These are phyloP conservation scores for Harmothoe impar DNA, from an alignment of 2,888 invertebrate genomes.

Conservation along the genomic window DNA sequence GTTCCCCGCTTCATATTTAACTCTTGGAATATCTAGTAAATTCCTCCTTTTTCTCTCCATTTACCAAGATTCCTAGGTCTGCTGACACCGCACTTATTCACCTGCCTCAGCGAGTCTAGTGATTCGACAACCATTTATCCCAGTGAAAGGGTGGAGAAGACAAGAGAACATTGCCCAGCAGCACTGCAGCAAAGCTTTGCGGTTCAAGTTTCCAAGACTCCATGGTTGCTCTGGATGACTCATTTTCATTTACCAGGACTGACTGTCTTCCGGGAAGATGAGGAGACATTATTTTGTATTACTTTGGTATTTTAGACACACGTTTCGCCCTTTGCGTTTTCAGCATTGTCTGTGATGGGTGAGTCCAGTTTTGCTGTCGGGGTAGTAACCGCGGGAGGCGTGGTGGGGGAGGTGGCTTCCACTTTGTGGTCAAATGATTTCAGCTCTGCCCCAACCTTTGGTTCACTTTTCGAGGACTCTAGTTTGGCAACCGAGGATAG, in stretches of 20 bases:
- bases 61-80: slow-evolving; percentile 52
- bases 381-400: slow-evolving; percentile 54
- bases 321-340: slow-evolving; percentile 63
- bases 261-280: slow-evolving; percentile 13
- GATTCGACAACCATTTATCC: slow-evolving; percentile 53
- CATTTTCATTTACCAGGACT: slow-evolving; percentile 58
- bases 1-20: slow-evolving; percentile 45
- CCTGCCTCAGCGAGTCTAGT: slow-evolving; percentile 39
- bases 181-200: slow-evolving; percentile 61
- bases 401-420: slow-evolving; percentile 43
- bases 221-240: slow-evolving; percentile 60
- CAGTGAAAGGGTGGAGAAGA: slow-evolving; percentile 58
- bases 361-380: slow-evolving; percentile 57
- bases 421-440: slow-evolving; percentile 59
- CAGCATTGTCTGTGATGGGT: slow-evolving; percentile 60
- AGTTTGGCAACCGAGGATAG: slow-evolving; percentile 68
- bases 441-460: slow-evolving; percentile 61
- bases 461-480: slow-evolving; percentile 66
- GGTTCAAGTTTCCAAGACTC: slow-evolving; percentile 59
- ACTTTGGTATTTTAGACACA: slow-evolving; percentile 58
- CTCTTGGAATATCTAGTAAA: slow-evolving; percentile 50
- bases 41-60: neutral
- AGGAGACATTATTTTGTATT: neutral
- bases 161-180: slow-evolving; percentile 59
- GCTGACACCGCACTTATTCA: slow-evolving; percentile 45